Evolutionary conservation across 2,113 vertebrate genomes (phyloP).

Genomic region (Maccullochella peelii): DNA sequence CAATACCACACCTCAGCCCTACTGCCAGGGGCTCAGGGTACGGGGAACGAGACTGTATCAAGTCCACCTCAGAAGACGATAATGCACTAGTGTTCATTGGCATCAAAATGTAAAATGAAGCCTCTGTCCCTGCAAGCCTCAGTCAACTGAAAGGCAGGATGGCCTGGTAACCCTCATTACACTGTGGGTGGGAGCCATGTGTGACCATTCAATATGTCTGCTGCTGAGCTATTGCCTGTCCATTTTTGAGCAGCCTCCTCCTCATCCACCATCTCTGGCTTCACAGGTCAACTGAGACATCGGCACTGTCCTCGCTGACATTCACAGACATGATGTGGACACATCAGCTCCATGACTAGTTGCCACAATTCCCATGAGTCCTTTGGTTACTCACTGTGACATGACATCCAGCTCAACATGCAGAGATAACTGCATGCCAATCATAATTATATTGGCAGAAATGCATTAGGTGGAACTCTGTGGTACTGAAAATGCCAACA

Average conservation of each 20-base stretch:
- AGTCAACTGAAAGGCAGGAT: conserved; percentile 55
- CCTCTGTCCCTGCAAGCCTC: conserved; percentile 42
- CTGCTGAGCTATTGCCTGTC: conserved; percentile 65
- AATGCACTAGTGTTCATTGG: conserved; percentile 36
- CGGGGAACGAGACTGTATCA: not conserved
- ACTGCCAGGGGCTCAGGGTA: conserved; percentile 13
- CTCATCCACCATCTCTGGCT: conserved; percentile 37
- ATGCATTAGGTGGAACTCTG: conserved; percentile 56
- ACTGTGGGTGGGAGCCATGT: conserved; percentile 62
- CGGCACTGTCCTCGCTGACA: conserved; percentile 62
- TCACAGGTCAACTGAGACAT: conserved; percentile 60
- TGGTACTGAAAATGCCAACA: conserved; percentile 50
- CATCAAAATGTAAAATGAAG: conserved; percentile 58
- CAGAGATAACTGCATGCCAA: conserved; percentile 56
- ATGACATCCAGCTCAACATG: conserved; percentile 53
- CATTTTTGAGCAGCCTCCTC: conserved; percentile 30
- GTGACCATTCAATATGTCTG: conserved; percentile 65
- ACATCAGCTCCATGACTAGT: conserved; percentile 56
- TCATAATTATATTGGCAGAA: conserved; percentile 68
- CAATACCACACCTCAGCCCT: conserved; percentile 21
- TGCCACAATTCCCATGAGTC: conserved; percentile 48
- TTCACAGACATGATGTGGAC: conserved; percentile 64
- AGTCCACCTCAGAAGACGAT: conserved; percentile 13
- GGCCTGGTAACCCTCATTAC: conserved; percentile 73
- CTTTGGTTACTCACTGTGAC: conserved; percentile 47